A percentile compares a stretch with the other conserved stretches of the same genome.
phyloP scores from a whole-genome alignment of 1,140 invertebrate species.

The Megalopta genalis region DNA sequence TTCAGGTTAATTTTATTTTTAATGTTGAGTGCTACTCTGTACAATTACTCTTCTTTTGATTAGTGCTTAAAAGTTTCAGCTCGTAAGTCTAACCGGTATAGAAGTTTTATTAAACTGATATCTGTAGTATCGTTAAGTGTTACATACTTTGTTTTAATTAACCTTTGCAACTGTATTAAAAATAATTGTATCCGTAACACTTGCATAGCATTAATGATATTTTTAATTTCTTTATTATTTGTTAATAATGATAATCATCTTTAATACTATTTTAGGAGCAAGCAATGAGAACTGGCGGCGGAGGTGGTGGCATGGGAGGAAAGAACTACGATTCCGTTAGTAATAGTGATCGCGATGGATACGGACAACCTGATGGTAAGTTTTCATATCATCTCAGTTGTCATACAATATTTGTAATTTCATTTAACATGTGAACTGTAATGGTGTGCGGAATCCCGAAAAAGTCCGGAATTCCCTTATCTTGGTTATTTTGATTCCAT shows the following conservation, averaged over 20 bases:
- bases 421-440: background rate
- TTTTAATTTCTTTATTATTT: too few relatives aligned
- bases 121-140: too few relatives aligned
- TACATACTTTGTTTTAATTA: background rate
- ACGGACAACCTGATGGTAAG: constrained; percentile 76
- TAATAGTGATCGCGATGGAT: constrained; percentile 76
- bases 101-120: too few relatives aligned
- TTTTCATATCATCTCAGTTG: constrained; percentile 14
- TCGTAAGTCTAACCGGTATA: too few relatives aligned
- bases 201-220: too few relatives aligned
- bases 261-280: constrained; percentile 72
- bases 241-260: constrained; percentile 11
- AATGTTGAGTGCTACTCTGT: too few relatives aligned
- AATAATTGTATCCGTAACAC: background rate
- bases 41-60: too few relatives aligned
- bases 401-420: background rate
- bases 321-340: constrained; percentile 77
- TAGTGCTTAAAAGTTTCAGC: too few relatives aligned
- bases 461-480: too few relatives aligned
- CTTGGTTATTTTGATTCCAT: too few relatives aligned
- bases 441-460: too few relatives aligned
- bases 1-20: too few relatives aligned
- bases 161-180: background rate
- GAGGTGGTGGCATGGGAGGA: constrained; percentile 51
- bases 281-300: constrained; percentile 71